Evolutionary conservation across 1,140 invertebrate species (phyloP).

Genomic region (Drosophila ohnishii): DNA sequence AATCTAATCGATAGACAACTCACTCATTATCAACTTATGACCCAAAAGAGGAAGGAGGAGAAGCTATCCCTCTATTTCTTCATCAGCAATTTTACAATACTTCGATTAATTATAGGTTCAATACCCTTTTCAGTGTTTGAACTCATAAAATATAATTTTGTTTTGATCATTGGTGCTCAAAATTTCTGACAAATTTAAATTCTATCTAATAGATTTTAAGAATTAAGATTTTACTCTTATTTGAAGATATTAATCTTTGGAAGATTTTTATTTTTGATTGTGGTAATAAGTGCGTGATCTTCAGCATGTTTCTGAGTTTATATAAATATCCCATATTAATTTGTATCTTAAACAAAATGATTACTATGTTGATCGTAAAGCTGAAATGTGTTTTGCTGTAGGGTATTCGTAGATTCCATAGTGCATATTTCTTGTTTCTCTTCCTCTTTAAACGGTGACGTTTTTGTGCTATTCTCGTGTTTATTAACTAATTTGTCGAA

Average conservation of each 20-base stretch:
- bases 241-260: too few species aligned
- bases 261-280: too few species aligned
- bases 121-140: background rate
- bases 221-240: too few species aligned
- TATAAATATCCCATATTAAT: too few species aligned
- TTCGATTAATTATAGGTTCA: constrained; percentile 19
- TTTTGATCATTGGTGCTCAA: background rate
- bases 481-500: constrained; percentile 70
- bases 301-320: too few species aligned
- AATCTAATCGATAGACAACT: constrained; percentile 68
- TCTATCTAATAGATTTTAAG: too few species aligned
- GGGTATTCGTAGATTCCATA: background rate
- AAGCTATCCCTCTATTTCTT: background rate
- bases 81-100: constrained; percentile 19
- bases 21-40: constrained; percentile 50
- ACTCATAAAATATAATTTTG: too few species aligned
- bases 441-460: constrained; percentile 36
- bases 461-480: constrained; percentile 55
- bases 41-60: background rate
- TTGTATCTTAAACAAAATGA: background rate
- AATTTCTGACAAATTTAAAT: too few species aligned
- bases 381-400: background rate
- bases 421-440: background rate
- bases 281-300: too few species aligned
- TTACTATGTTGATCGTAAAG: background rate